A percentile compares a stretch with the other conserved stretches of the same genome.
Conservation (phyloP, 1,140 invertebrate species). For the Drosophila ananassae region DNA sequence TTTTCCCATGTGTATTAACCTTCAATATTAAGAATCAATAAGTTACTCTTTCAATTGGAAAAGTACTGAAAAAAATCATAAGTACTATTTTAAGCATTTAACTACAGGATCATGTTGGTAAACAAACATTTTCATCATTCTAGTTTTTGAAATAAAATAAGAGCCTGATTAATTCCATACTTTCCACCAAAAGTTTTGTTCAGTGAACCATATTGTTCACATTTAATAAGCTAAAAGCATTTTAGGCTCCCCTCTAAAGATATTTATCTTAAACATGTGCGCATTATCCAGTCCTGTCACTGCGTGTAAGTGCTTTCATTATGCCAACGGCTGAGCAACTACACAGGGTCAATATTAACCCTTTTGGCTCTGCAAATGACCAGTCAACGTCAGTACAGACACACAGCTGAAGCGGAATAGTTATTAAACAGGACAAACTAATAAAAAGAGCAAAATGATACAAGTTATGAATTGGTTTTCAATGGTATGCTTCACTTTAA, state of each 20-base stretch:
- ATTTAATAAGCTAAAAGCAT: conserved; percentile 81
- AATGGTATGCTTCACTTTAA: conserved; percentile 37
- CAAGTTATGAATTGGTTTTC: conserved; percentile 71
- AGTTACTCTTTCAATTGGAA: background rate
- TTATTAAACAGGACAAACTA: conserved; percentile 7
- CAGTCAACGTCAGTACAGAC: conserved; percentile 31
- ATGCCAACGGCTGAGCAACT: conserved; percentile 44
- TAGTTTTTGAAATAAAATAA: no score
- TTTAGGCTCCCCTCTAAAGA: conserved; percentile 56
- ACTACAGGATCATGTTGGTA: background rate
- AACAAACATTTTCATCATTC: background rate
- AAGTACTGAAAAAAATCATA: conserved; percentile 6
- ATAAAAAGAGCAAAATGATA: conserved; percentile 52
- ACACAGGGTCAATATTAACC: conserved; percentile 43
- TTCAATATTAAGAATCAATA: conserved; percentile 30
- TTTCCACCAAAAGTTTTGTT: conserved; percentile 21
- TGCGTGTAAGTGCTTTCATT: conserved; percentile 59
- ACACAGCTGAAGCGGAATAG: conserved; percentile 22
- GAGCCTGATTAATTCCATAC: background rate
- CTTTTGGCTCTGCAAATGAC: conserved; percentile 10
- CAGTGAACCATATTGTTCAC: conserved; percentile 38
- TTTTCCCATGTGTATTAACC: background rate
- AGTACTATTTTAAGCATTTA: background rate
- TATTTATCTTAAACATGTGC: conserved; percentile 79
- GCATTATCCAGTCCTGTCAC: conserved; percentile 50